These are phyloP conservation scores for Antheraea assamensis DNA, from an alignment of 2,888 invertebrate species.

Conservation along the genomic window DNA sequence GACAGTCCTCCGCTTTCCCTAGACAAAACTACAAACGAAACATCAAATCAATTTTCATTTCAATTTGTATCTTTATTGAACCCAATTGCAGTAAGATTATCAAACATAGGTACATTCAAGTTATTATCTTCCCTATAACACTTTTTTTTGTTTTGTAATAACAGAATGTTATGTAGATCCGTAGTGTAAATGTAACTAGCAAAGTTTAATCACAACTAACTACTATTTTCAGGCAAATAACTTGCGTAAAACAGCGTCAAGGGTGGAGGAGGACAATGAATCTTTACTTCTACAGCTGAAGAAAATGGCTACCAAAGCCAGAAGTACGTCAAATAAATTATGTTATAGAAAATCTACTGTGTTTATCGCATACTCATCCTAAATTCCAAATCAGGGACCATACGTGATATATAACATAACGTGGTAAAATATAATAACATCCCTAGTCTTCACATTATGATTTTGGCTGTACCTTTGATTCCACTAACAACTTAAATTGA, in stretches of 20 bases:
- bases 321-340: slow-evolving; percentile 85
- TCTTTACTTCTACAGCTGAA: slow-evolving; percentile 96
- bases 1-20: slow-evolving; percentile 75
- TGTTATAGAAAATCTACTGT: slow-evolving; percentile 64
- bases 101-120: slow-evolving; percentile 74
- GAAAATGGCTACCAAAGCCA: slow-evolving; percentile 95
- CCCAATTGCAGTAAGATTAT: slow-evolving; percentile 75
- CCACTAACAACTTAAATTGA: slow-evolving; percentile 66
- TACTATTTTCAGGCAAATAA: slow-evolving; percentile 89
- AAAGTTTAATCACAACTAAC: slow-evolving; percentile 58
- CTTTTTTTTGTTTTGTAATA: slow-evolving; percentile 45
- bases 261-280: slow-evolving; percentile 98
- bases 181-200: slow-evolving; percentile 19
- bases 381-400: slow-evolving; percentile 16
- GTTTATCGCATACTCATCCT: slow-evolving; percentile 46
- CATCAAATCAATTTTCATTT: slow-evolving; percentile 55
- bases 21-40: slow-evolving; percentile 50
- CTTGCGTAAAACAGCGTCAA: slow-evolving; percentile 93
- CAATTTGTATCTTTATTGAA: slow-evolving; percentile 74
- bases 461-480: slow-evolving; percentile 38
- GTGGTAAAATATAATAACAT: slow-evolving; percentile 40
- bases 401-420: slow-evolving; percentile 40
- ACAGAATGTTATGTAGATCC: slow-evolving; percentile 24
- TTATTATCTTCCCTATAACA: slow-evolving; percentile 41
- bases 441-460: slow-evolving; percentile 25